Base-by-base conservation (phyloP, 2,113 vertebrate genomes). In the Anhinga anhinga region DNA sequence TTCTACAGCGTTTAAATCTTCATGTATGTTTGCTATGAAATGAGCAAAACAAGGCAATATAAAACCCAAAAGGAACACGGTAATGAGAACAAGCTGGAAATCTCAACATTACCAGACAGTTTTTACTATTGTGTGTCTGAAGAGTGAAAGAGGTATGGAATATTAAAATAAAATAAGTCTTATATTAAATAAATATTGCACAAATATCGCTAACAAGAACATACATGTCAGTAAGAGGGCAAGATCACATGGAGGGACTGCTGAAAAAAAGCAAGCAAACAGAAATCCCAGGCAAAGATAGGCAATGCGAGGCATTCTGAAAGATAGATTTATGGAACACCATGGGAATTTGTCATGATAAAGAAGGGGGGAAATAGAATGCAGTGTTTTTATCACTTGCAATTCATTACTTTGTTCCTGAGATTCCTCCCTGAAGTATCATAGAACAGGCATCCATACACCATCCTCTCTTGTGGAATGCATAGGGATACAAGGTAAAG, bases 391-490 rank as follows among this genome's bases (percentile, higher is more conserved):
- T 30, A 47, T 20, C 7, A 9, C 56, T 74, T 74, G 49, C 5
- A 19, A 11, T 44, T 73, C 66, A 63, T 82, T 22, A 49, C 38
- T 91, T 49, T 58, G 27, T 56, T 44, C 22, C 45, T 63, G 76
- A 62, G 71, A 53, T 38, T 78, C 53, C 30, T 63, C 22, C 34
- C 62, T 42, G 38, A 42, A 27, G 13, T 14, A 22, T 12, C 25
- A 2, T 1, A 47, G 34, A 71, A 42, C 13, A 38, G 52, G 34
- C 21, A 45, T 70, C 44, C 73, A 34, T 2, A 47, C 0, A 0
- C 49, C 21, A 40, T 26, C 38, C 15, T 59, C 30, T 59, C 77
- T 23, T 36, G 50, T 36, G 78, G 86, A 80, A 84, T 22, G 30
- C 42, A 36, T 11, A 32, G 29, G 49, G 15, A 13, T 29, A 76